phyloP scores from a whole-genome alignment of 2,113 vertebrate species.

The Thomomys bottae region DNA sequence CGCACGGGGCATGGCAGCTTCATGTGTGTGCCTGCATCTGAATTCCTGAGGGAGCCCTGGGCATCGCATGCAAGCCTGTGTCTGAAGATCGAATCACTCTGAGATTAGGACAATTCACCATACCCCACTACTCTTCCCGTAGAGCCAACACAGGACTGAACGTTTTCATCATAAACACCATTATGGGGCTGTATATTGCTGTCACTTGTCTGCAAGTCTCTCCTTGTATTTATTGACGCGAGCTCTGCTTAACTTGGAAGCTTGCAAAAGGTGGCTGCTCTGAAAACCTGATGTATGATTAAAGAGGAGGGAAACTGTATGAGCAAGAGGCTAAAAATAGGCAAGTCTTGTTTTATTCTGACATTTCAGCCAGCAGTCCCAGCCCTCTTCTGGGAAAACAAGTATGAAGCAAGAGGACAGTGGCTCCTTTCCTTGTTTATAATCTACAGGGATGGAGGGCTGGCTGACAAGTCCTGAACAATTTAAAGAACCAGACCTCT shows the following conservation, averaged over 20 bases:
- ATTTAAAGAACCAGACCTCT: conserved; percentile 58
- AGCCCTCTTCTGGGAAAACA: conserved; percentile 76
- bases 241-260: not conserved
- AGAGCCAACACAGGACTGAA: not conserved
- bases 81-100: not conserved
- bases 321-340: conserved; percentile 72
- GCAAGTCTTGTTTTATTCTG: conserved; percentile 61
- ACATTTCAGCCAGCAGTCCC: conserved; percentile 78
- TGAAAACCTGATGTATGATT: conserved; percentile 68
- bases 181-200: not conserved
- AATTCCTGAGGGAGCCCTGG: not conserved
- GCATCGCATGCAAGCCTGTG: not conserved
- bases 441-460: conserved; percentile 64
- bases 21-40: not conserved
- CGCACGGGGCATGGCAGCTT: too few relatives aligned
- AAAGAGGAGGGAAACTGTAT: conserved; percentile 57
- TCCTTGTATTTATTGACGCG: conserved; percentile 9
- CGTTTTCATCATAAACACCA: not conserved
- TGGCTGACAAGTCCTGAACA: conserved; percentile 67
- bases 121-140: not conserved
- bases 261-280: not conserved
- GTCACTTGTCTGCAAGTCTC: not conserved
- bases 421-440: conserved; percentile 70
- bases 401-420: conserved; percentile 76
- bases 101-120: not conserved